A percentile compares a stretch with the other conserved stretches of the same genome.
Evolutionary conservation across 2,888 invertebrate species (phyloP).

Genomic region (Tachina fera): DNA sequence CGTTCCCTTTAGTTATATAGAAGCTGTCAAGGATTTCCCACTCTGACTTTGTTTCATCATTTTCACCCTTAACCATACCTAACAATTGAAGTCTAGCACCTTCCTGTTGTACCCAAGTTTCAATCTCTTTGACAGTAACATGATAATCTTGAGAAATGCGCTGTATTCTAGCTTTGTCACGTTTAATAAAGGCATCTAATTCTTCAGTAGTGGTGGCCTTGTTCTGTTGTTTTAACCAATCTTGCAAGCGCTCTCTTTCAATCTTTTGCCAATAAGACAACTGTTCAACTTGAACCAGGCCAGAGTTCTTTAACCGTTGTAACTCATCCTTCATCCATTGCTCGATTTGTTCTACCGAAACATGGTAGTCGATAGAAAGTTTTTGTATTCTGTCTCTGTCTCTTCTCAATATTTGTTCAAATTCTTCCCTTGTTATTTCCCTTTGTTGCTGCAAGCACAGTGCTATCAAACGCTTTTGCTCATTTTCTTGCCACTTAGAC

Average conservation of each 20-base stretch:
- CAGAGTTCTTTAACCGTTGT: slow-evolving; percentile 76
- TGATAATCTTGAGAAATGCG: slow-evolving; percentile 78
- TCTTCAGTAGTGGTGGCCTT: slow-evolving; percentile 76
- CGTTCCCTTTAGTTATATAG: background rate
- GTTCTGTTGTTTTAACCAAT: slow-evolving; percentile 77
- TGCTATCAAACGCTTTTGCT: slow-evolving; percentile 79
- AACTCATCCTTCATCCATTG: slow-evolving; percentile 78
- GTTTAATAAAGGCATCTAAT: slow-evolving; percentile 77
- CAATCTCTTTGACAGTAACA: slow-evolving; percentile 79
- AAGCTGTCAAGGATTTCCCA: slow-evolving; percentile 39
- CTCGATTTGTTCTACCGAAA: slow-evolving; percentile 78
- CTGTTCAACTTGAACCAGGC: slow-evolving; percentile 76
- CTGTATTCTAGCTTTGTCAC: slow-evolving; percentile 77
- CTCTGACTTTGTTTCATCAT: slow-evolving; percentile 59
- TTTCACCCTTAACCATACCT: slow-evolving; percentile 76
- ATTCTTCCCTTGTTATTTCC: slow-evolving; percentile 76
- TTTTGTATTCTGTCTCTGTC: slow-evolving; percentile 76
- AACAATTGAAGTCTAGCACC: slow-evolving; percentile 77
- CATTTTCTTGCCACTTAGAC: slow-evolving; percentile 79
- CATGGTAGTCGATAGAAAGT: slow-evolving; percentile 76
- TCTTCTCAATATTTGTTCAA: slow-evolving; percentile 76
- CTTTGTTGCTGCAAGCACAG: slow-evolving; percentile 78
- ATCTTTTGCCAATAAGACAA: slow-evolving; percentile 79
- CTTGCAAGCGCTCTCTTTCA: slow-evolving; percentile 77
- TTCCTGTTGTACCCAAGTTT: slow-evolving; percentile 80